phyloP scores from a whole-genome alignment of 2,888 invertebrate genomes.

The Crocallis elinguaria region DNA sequence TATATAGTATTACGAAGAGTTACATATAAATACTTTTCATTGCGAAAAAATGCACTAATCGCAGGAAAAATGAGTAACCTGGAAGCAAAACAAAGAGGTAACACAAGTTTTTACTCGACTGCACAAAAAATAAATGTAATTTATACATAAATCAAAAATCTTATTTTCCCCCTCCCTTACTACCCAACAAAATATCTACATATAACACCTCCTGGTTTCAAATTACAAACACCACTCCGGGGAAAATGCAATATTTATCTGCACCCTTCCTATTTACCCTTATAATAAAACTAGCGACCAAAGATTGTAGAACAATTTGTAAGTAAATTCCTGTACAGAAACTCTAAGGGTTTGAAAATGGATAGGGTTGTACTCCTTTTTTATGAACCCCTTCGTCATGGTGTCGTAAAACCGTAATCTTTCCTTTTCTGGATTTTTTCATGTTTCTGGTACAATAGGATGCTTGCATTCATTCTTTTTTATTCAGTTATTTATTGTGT shows the following conservation, averaged over 20 bases:
- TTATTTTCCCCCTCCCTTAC: neutral
- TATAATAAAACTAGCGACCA: constrained; percentile 27
- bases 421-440: constrained; percentile 19
- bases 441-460: constrained; percentile 11
- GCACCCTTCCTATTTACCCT: constrained; percentile 25
- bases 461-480: constrained; percentile 15
- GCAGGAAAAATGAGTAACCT: no score
- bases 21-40: no score
- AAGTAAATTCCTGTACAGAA: constrained; percentile 25
- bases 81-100: neutral
- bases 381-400: constrained; percentile 26
- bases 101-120: no score
- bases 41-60: no score
- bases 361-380: constrained; percentile 20
- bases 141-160: neutral
- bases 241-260: constrained; percentile 27
- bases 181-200: constrained; percentile 3
- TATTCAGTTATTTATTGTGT: constrained; percentile 18
- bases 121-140: no score
- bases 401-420: constrained; percentile 19
- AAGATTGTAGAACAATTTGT: constrained; percentile 29
- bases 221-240: constrained; percentile 1
- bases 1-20: no score
- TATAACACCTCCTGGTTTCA: neutral
- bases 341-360: constrained; percentile 22